A percentile compares a stretch with the other conserved stretches of the same genome.
phyloP scores from a whole-genome alignment of 2,888 invertebrate species.

The Mimumesa dahlbomi region DNA sequence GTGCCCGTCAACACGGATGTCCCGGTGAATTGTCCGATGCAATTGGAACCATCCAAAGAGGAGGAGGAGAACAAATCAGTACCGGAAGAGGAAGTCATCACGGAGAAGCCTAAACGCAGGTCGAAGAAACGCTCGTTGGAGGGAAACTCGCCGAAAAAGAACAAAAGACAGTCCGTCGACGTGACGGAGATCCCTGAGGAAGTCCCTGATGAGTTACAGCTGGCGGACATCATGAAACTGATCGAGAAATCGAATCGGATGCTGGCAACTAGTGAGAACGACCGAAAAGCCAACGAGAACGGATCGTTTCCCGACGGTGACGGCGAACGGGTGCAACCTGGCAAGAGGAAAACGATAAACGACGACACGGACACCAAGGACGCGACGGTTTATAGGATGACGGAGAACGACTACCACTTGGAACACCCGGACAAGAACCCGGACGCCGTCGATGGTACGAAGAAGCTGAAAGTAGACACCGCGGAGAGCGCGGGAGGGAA shows the following conservation, averaged over 20 bases:
- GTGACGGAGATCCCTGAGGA: constrained; percentile 56
- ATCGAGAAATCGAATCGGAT: constrained; percentile 62
- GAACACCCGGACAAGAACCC: background rate
- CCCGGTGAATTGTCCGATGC: background rate
- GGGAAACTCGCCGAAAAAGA: constrained; percentile 63
- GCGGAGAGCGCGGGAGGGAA: background rate
- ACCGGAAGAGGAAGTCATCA: background rate
- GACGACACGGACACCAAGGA: constrained; percentile 19
- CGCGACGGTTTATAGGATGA: too few relatives aligned
- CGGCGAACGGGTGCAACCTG: constrained; percentile 42
- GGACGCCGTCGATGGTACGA: background rate
- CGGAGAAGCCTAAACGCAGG: constrained; percentile 41
- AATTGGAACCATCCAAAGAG: background rate
- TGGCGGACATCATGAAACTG: constrained; percentile 72
- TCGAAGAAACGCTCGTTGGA: constrained; percentile 73
- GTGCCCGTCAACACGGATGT: background rate
- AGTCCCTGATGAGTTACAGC: constrained; percentile 61
- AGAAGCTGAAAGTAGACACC: constrained; percentile 13
- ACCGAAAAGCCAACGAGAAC: constrained; percentile 6
- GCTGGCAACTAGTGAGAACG: constrained; percentile 16
- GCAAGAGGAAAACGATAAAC: constrained; percentile 62
- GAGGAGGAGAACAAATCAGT: background rate
- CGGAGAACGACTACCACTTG: too few relatives aligned
- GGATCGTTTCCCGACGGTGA: constrained; percentile 9
- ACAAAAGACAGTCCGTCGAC: constrained; percentile 66